Evolutionary conservation across 2,797 vertebrate species (phyloP).

Genomic region (Natrix natrix): DNA sequence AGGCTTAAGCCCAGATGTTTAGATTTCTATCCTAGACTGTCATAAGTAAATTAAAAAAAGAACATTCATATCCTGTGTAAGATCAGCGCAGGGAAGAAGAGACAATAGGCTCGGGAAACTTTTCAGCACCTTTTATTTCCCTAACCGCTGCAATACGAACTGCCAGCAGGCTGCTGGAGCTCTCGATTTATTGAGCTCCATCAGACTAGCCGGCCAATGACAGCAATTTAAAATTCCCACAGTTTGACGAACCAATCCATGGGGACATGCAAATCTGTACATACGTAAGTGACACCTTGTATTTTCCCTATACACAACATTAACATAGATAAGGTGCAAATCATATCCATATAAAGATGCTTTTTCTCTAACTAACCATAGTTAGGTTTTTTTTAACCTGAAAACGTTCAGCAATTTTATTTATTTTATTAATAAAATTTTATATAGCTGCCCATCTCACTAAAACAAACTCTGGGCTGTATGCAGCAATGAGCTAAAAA

Average conservation of each 20-base stretch:
- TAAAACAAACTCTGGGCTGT: background rate
- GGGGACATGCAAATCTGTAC: too few species aligned
- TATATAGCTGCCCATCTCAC: background rate
- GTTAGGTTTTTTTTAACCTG: background rate
- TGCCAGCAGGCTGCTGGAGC: too few species aligned
- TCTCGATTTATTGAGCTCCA: too few species aligned
- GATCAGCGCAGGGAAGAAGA: too few species aligned
- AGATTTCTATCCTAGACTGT: background rate
- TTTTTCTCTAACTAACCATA: background rate
- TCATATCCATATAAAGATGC: background rate
- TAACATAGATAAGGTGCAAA: background rate
- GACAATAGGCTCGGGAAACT: too few species aligned
- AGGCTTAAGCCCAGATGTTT: background rate
- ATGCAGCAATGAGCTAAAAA: background rate
- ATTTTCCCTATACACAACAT: too few species aligned
- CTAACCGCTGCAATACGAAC: too few species aligned
- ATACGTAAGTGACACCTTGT: too few species aligned
- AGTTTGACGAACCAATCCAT: too few species aligned
- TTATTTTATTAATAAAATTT: background rate
- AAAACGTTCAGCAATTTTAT: background rate
- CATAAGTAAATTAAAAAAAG: background rate
- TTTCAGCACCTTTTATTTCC: too few species aligned
- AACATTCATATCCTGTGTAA: background rate
- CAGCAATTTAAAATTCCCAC: too few species aligned
- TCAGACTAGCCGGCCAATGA: too few species aligned